A percentile compares a stretch with the other conserved stretches of the same genome.
Evolutionary conservation across 2,797 vertebrate species (phyloP).

Genomic region (Hylomyscus alleni): DNA sequence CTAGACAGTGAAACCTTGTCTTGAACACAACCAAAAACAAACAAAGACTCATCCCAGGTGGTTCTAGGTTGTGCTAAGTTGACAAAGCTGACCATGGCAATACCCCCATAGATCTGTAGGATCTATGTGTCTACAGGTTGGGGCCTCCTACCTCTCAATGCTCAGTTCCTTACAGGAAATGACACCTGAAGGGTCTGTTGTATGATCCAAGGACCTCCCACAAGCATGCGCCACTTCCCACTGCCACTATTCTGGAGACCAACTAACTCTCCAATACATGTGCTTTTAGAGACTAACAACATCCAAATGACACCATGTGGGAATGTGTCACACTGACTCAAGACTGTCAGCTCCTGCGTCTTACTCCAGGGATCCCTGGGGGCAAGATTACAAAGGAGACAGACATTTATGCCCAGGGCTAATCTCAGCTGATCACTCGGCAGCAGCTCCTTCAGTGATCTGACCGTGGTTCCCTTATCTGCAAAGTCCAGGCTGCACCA

Average conservation of each 20-base stretch:
- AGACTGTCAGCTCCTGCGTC: background rate
- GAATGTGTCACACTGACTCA: background rate
- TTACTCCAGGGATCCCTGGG: background rate
- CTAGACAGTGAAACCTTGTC: background rate
- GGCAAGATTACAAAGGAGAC: background rate
- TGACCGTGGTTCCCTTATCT: background rate
- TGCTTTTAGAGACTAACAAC: background rate
- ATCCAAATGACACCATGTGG: background rate
- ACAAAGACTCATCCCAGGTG: background rate
- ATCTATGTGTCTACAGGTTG: background rate
- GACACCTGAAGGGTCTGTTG: background rate
- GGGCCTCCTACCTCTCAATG: background rate
- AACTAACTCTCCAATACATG: background rate
- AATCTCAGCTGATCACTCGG: background rate
- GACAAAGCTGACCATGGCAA: background rate
- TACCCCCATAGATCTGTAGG: background rate
- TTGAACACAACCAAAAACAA: background rate
- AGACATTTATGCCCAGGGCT: background rate
- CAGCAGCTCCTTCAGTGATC: background rate
- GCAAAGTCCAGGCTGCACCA: background rate
- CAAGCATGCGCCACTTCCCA: background rate
- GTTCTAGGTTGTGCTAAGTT: background rate
- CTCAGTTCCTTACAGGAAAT: background rate
- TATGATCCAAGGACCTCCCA: background rate
- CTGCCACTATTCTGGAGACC: background rate